These are phyloP conservation scores for Palloptera scutellata DNA, from an alignment of 2,888 invertebrate genomes.

Conservation along the genomic window DNA sequence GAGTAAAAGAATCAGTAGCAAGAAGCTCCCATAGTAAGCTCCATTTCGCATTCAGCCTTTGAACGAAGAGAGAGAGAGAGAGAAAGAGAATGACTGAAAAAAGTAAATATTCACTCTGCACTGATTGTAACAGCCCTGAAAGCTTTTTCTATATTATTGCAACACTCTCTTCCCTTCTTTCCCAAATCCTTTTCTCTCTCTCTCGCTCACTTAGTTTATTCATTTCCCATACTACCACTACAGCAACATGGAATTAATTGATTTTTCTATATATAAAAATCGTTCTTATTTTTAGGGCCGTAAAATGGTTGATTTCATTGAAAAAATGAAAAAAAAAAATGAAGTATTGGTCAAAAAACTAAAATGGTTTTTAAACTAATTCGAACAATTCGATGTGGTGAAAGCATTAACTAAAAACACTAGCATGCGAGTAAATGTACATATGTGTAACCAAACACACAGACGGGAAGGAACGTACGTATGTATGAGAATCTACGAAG, in stretches of 20 bases:
- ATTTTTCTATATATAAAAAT: conserved; percentile 45
- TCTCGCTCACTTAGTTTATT: conserved; percentile 14
- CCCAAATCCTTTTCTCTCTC: conserved; percentile 36
- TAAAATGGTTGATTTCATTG: too few relatives aligned
- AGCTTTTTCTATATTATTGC: conserved; percentile 15
- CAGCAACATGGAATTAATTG: conserved; percentile 36
- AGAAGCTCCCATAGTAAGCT: conserved; percentile 33
- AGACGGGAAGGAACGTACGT: too few relatives aligned
- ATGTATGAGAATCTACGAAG: too few relatives aligned
- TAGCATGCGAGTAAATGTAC: too few relatives aligned
- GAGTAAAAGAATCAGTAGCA: conserved; percentile 18
- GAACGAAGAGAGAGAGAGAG: neutral
- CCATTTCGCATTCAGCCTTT: conserved; percentile 1
- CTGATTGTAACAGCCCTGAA: conserved; percentile 23
- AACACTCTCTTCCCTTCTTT: conserved; percentile 10
- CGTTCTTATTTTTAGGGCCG: too few relatives aligned
- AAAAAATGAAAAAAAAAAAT: too few relatives aligned
- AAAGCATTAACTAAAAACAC: too few relatives aligned
- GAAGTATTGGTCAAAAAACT: too few relatives aligned
- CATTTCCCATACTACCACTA: too few relatives aligned
- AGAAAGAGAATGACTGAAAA: conserved; percentile 7
- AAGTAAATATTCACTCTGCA: conserved; percentile 13
- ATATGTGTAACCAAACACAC: too few relatives aligned
- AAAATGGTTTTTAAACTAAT: too few relatives aligned
- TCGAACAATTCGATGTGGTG: too few relatives aligned